These are phyloP conservation scores for Rhea americana DNA, from an alignment of 2,113 vertebrate species.

Conservation along the genomic window DNA sequence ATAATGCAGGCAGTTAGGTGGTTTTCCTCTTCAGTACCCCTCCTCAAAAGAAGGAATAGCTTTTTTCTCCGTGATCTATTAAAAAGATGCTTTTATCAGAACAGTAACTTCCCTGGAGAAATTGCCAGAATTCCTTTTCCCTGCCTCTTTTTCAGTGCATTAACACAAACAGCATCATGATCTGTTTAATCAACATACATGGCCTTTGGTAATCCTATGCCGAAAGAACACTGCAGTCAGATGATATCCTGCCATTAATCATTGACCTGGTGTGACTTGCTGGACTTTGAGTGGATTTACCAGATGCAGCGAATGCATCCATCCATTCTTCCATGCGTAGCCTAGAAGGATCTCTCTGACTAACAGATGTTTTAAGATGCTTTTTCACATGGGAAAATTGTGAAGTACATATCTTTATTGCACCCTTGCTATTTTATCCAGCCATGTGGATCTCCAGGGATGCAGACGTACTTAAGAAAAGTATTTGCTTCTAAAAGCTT, in stretches of 20 bases:
- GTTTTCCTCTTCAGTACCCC: not conserved
- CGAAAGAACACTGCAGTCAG: not conserved
- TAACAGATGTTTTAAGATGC: conserved; percentile 45
- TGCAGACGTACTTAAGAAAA: conserved; percentile 10
- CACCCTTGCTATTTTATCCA: conserved; percentile 1
- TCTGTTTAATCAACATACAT: not conserved
- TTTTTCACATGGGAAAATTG: conserved; percentile 48
- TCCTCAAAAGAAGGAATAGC: not conserved
- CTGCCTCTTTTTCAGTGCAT: conserved; percentile 14
- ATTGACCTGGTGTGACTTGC: not conserved
- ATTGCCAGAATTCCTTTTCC: not conserved
- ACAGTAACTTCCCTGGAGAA: not conserved
- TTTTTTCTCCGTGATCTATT: not conserved
- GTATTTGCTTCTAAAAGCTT: conserved; percentile 40
- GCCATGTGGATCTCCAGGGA: conserved; percentile 26
- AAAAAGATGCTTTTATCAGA: not conserved
- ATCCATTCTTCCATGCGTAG: not conserved
- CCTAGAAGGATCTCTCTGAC: not conserved
- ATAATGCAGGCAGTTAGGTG: not conserved
- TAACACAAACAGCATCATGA: conserved; percentile 2
- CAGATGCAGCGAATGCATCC: not conserved
- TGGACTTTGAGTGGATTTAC: not conserved
- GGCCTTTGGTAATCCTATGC: not conserved
- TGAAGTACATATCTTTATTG: not conserved
- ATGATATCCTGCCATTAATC: conserved; percentile 28